A percentile compares a stretch with the other conserved stretches of the same genome.
Evolutionary conservation across 1,140 invertebrate genomes (phyloP).

Genomic region (Lethrus apterus): DNA sequence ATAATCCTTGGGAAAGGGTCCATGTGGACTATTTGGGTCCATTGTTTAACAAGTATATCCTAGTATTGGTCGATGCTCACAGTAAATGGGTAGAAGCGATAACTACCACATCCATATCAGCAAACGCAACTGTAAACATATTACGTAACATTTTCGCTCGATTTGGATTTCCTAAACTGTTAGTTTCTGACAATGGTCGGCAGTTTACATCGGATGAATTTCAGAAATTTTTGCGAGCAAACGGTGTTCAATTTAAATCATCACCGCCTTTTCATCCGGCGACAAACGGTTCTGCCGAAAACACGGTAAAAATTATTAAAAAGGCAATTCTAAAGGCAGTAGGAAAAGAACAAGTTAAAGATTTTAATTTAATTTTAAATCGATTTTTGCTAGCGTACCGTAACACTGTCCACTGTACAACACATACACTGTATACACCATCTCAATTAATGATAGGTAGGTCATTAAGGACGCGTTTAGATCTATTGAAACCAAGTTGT

Average conservation of each 20-base stretch:
- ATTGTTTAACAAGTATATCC: slow-evolving; percentile 16
- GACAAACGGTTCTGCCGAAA: slow-evolving; percentile 32
- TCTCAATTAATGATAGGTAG: background rate
- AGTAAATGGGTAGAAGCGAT: slow-evolving; percentile 31
- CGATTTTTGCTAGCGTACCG: background rate
- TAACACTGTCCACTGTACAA: background rate
- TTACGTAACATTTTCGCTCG: slow-evolving; percentile 11
- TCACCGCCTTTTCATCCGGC: slow-evolving; percentile 24
- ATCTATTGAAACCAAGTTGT: no score
- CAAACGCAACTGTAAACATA: slow-evolving; percentile 1
- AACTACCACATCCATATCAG: background rate
- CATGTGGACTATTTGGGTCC: slow-evolving; percentile 33
- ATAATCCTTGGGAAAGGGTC: slow-evolving; percentile 19
- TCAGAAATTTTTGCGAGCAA: slow-evolving; percentile 22
- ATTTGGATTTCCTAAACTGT: slow-evolving; percentile 23
- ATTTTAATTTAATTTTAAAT: background rate
- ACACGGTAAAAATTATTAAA: background rate
- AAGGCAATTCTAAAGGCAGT: background rate
- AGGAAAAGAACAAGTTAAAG: background rate
- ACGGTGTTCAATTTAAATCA: slow-evolving; percentile 20
- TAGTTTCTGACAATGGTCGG: slow-evolving; percentile 31
- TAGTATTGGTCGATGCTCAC: slow-evolving; percentile 29
- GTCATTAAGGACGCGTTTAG: background rate
- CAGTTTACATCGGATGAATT: slow-evolving; percentile 30
- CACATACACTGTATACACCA: background rate